Evolutionary conservation across 53 echinoderm and acorn worm species (phyloP).

Genomic region (Antedon mediterranea): DNA sequence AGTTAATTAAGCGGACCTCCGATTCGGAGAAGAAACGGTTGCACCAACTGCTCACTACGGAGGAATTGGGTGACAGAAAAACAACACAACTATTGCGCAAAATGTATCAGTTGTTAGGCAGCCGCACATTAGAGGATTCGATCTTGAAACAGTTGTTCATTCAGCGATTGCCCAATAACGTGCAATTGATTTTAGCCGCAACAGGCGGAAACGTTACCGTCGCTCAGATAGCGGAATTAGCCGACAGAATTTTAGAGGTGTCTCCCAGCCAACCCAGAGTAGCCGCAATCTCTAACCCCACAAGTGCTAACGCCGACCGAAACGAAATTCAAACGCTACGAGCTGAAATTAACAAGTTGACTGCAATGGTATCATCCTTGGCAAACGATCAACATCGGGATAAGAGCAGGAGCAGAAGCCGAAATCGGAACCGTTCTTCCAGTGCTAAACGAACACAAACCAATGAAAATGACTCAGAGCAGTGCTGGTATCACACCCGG

Average conservation of each 20-base stretch:
- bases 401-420: neutral
- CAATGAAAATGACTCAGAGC: neutral
- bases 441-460: too few species aligned
- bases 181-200: neutral
- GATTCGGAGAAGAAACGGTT: too few species aligned
- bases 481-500: slow-evolving; percentile 27
- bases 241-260: neutral
- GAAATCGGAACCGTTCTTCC: neutral
- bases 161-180: neutral
- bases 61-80: too few species aligned
- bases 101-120: too few species aligned
- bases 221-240: neutral
- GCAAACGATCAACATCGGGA: neutral
- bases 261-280: neutral
- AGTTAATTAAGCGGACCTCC: too few species aligned
- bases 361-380: neutral
- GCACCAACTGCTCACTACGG: too few species aligned
- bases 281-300: neutral
- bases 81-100: too few species aligned
- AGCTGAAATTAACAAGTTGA: neutral
- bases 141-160: too few species aligned
- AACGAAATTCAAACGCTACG: neutral
- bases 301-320: neutral
- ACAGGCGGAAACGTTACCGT: neutral
- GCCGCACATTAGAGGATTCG: too few species aligned